Evolutionary conservation across 2,888 invertebrate genomes (phyloP), one percentile per base, ranked within the genome.

Genomic region (Athetis lepigone): DNA sequence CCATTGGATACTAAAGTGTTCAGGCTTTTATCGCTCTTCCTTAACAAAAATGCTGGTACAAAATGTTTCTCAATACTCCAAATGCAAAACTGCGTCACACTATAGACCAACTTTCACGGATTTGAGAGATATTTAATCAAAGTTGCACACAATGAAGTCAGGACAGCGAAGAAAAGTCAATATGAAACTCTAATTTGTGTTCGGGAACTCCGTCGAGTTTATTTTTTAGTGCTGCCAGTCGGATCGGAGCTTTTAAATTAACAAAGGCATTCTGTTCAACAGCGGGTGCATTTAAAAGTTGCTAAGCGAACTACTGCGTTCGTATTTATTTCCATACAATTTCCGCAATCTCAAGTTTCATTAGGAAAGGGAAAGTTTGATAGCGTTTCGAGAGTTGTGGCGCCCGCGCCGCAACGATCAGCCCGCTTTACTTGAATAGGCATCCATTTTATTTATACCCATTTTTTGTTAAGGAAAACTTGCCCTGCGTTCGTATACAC

Each of bases 321-420:
- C 82, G 85, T 89, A 88, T 91, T 92, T 90, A 91, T 90, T 90
- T 90, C 87, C 87, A 89, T 88, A 87, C 89, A 90, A 90, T 92
- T 89, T 90, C 87, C 85, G 80, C 82, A 81, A 85, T 86, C 81
- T 86, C 83, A 85, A 89, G 88, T 90, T 92, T 89, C 88, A 89
- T 90, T 90, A 88, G 87, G 79, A 87, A 88, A 86, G 79, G 71
- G 82, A 88, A 91, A 92, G 85, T 91, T 92, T 88, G 81, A 82
- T 85, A 84, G 84, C 83, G 68, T 81, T 87, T 82, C 75, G 60
- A 71, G 74, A 72, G 66, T 70, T 81, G 78, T 80, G 80, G 80
- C 61, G 74, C 77, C 70, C 75, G 79, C 62, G 75, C 77, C 70
- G 75, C 58, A 68, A 62, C 79, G 73, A 79, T 81, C 76, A 75